Evolutionary conservation across 2,888 invertebrate species (phyloP), one percentile per base, ranked within the genome.

Genomic region (Melanchra persicariae): DNA sequence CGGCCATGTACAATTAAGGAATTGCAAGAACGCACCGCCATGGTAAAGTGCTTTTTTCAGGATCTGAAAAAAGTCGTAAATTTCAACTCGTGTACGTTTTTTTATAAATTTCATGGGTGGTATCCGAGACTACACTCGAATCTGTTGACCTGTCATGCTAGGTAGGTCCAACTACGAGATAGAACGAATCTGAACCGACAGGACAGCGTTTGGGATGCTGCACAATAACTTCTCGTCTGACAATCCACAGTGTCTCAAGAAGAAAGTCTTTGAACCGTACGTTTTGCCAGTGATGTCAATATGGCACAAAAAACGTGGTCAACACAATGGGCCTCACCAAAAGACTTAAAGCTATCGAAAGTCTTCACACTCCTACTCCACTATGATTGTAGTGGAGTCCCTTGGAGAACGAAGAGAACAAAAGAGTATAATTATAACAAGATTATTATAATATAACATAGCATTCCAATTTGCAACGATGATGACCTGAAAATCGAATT

Each of bases 1-100:
- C 49, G 30, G 45, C 45, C 37, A 30, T 40, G 37, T 12, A 40
- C 30, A 37, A 70, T 70, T 70, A 69, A 57, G n/a, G 52, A 59
- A 40, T 30, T 77, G n/a, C 37, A 57, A 57, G 55, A n/a, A 34
- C 37, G 7, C n/a, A 55, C 22, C 34, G 55, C 55, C 12, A 15
- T 55, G n/a, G 12, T 12, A 15, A 2, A 8, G 12, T n/a, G 15
- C n/a, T 55, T 37, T 55, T 57, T 37, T 37, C 22, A 37, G 22
- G 15, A 0, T 57, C 37, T 37, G 37, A 37, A 37, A 7, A 2
- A 22, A 17, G 7, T 19, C 0, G 17, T 51, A 17, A 62, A 43
- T 5, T 30, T 26, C 19, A 24, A 51, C 10, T 10, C n/a, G 12
- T 19, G 40, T 45, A 5, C 45, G 45, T 19, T 19, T 17, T 45